Evolutionary conservation across 2,113 vertebrate species (phyloP).

Genomic region (Peromyscus leucopus): DNA sequence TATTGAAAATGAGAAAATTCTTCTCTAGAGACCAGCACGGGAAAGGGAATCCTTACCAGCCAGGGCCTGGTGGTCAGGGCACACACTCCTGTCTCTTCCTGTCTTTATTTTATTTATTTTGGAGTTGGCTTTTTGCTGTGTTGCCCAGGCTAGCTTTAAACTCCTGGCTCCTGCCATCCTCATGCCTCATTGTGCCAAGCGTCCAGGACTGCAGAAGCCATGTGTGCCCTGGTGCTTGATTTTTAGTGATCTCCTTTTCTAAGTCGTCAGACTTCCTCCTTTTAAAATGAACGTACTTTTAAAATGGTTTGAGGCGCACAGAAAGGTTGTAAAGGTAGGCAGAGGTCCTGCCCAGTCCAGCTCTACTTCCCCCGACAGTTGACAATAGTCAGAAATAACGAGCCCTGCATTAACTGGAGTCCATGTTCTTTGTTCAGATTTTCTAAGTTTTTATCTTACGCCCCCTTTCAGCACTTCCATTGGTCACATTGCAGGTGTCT

Average conservation of each 20-base stretch:
- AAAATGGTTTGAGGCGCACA: slow-evolving; percentile 6
- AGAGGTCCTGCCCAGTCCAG: not conserved
- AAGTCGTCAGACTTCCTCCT: not conserved
- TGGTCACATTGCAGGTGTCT: not conserved
- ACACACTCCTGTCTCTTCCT: not conserved
- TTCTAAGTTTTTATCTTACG: not conserved
- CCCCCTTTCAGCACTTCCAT: not conserved
- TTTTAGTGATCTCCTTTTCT: not conserved
- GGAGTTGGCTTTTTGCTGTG: not conserved
- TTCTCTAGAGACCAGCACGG: not conserved
- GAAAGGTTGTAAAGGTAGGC: not conserved
- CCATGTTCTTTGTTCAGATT: not conserved
- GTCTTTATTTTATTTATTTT: not conserved
- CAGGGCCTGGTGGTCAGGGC: not conserved
- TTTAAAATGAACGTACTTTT: not conserved
- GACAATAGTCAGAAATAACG: not conserved
- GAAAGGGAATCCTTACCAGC: not conserved
- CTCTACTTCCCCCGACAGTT: not conserved
- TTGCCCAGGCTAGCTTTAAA: not conserved
- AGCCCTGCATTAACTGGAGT: not conserved
- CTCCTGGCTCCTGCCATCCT: no score
- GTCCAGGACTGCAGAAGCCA: not conserved
- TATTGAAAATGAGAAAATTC: not conserved
- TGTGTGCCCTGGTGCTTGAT: no score
- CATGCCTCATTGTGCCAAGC: not conserved